Evolutionary conservation across 2,888 invertebrate species (phyloP).

Genomic region (Elysia crispata): DNA sequence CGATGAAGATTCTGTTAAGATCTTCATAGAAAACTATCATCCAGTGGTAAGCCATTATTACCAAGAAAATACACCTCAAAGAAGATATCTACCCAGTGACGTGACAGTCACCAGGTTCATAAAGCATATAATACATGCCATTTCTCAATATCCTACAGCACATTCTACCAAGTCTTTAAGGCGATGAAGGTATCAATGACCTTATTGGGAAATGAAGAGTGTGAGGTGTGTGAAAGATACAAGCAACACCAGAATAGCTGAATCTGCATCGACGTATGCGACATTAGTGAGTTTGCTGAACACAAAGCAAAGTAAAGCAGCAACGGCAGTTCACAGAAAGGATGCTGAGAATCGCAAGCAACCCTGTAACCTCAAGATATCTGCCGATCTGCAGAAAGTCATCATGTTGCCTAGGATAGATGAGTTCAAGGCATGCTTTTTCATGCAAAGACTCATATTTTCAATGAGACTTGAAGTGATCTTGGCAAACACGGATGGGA

Average conservation of each 20-base stretch:
- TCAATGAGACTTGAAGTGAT: constrained; percentile 22
- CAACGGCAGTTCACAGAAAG: too few relatives aligned
- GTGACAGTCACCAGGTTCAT: background rate
- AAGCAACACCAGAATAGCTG: background rate
- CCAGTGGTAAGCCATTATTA: background rate
- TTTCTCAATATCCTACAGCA: background rate
- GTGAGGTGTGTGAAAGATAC: constrained; percentile 6
- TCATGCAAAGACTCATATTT: background rate
- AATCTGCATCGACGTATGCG: background rate
- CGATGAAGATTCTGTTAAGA: background rate
- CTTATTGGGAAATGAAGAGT: constrained; percentile 14
- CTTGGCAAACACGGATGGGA: background rate
- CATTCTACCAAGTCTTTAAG: constrained; percentile 5
- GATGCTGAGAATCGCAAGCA: background rate
- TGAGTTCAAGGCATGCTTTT: constrained; percentile 2
- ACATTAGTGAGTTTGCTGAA: background rate
- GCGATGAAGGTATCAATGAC: constrained; percentile 26
- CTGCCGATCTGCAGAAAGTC: constrained; percentile 24
- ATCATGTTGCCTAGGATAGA: constrained; percentile 5
- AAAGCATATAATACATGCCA: background rate
- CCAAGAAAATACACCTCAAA: background rate
- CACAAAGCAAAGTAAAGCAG: constrained; percentile 1
- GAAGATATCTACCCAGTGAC: constrained; percentile 18
- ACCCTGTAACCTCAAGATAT: background rate
- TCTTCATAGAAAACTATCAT: background rate